Conservation (phyloP, 92 coral and sea anemone genomes). For the Hydrozoanthus gracilis region DNA sequence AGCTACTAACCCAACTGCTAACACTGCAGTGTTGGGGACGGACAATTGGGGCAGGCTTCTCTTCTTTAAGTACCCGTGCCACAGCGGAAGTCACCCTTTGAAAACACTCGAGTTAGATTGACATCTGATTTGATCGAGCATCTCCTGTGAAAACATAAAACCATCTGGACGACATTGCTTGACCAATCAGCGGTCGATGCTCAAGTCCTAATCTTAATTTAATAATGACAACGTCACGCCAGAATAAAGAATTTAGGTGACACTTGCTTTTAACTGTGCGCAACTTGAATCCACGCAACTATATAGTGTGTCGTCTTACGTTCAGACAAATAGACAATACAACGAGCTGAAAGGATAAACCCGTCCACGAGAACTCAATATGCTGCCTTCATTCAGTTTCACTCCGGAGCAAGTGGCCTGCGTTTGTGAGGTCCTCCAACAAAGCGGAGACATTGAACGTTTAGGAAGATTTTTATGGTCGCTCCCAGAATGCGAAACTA, state of each 20-base stretch:
- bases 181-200: constrained; percentile 81
- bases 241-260: constrained; percentile 91
- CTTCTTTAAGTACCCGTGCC: constrained; percentile 79
- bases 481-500: constrained; percentile 97
- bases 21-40: constrained; percentile 55
- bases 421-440: constrained; percentile 98
- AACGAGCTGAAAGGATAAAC: constrained; percentile 92
- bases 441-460: constrained; percentile 99
- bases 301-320: constrained; percentile 97
- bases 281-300: constrained; percentile 97
- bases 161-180: constrained; percentile 84
- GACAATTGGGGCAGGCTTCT: constrained; percentile 63
- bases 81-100: constrained; percentile 84
- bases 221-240: constrained; percentile 99
- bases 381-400: constrained; percentile 99
- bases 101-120: constrained; percentile 86
- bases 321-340: constrained; percentile 98
- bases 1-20: constrained; percentile 61
- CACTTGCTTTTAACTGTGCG: constrained; percentile 95
- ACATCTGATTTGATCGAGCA: constrained; percentile 91
- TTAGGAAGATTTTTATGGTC: constrained; percentile 99
- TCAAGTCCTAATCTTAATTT: constrained; percentile 96
- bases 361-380: constrained; percentile 68
- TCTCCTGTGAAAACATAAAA: constrained; percentile 93
- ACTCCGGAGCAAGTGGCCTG: constrained; percentile 99